These are phyloP conservation scores for Asbolus verrucosus DNA, from an alignment of 1,140 invertebrate genomes.

Conservation along the genomic window DNA sequence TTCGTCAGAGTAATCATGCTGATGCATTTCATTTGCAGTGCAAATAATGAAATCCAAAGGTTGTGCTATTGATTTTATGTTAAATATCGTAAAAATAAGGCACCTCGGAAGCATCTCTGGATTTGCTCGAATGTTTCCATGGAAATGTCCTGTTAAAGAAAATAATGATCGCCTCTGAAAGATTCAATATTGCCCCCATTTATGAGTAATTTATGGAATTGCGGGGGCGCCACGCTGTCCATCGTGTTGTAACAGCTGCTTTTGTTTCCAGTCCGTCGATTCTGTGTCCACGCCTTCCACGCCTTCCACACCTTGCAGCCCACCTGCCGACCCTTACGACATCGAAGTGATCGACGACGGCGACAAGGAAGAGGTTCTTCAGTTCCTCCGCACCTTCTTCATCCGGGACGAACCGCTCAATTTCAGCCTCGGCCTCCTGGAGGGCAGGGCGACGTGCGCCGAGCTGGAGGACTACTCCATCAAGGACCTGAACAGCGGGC, in stretches of 20 bases:
- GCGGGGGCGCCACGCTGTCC: no score
- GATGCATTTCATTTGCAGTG: not conserved
- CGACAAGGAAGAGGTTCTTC: slow-evolving; percentile 56
- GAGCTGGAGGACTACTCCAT: slow-evolving; percentile 76
- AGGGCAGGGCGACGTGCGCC: slow-evolving; percentile 72
- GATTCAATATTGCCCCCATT: not conserved
- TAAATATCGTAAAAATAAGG: slow-evolving; percentile 6
- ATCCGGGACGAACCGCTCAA: slow-evolving; percentile 82
- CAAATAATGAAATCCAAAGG: not conserved
- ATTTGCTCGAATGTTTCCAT: slow-evolving; percentile 5
- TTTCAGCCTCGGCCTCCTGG: slow-evolving; percentile 71
- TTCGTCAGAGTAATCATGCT: no score
- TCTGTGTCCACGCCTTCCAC: slow-evolving; percentile 50
- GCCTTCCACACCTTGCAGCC: slow-evolving; percentile 59
- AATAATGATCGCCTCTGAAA: not conserved
- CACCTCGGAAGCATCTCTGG: slow-evolving; percentile 3
- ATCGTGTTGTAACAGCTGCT: no score
- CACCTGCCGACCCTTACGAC: slow-evolving; percentile 55
- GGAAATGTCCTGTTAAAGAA: not conserved
- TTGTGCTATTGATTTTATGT: slow-evolving; percentile 26
- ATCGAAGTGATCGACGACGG: slow-evolving; percentile 51
- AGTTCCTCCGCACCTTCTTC: slow-evolving; percentile 68
- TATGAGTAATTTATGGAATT: no score
- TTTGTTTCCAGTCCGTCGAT: slow-evolving; percentile 50
- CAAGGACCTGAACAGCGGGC: slow-evolving; percentile 69